Evolutionary conservation across 2,113 vertebrate species (phyloP).

Genomic region (Menura novaehollandiae): DNA sequence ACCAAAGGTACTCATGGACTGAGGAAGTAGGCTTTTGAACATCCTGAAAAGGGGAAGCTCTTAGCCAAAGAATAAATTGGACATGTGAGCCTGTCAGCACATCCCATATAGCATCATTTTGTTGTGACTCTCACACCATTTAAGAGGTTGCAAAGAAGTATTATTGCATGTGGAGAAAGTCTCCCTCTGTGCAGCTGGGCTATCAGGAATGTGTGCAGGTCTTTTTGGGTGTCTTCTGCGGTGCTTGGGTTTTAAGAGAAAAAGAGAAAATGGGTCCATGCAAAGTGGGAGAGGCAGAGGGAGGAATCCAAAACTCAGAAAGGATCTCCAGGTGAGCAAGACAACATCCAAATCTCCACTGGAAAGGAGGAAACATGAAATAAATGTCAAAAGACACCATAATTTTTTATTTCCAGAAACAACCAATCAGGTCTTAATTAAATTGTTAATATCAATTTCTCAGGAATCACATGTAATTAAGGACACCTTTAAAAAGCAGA

Average conservation of each 20-base stretch:
- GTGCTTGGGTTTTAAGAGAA: background rate
- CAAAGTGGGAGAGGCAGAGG: background rate
- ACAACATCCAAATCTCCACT: background rate
- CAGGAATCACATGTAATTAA: background rate
- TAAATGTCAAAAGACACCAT: background rate
- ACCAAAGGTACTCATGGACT: background rate
- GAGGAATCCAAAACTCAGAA: background rate
- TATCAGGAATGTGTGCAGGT: background rate
- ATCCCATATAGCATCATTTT: background rate
- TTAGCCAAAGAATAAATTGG: background rate
- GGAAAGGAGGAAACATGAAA: background rate
- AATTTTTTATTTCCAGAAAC: background rate
- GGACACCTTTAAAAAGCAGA: background rate
- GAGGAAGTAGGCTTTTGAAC: background rate
- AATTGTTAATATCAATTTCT: background rate
- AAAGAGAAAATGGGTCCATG: background rate
- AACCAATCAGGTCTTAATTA: background rate
- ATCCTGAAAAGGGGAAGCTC: background rate
- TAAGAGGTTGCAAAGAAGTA: background rate
- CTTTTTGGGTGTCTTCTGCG: background rate
- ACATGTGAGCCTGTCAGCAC: background rate
- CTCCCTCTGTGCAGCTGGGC: background rate
- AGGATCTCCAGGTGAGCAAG: background rate
- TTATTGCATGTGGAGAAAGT: background rate
- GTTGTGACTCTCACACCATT: background rate